These are phyloP conservation scores for Horisme vitalbata DNA, from an alignment of 2,888 invertebrate species.

Conservation along the genomic window DNA sequence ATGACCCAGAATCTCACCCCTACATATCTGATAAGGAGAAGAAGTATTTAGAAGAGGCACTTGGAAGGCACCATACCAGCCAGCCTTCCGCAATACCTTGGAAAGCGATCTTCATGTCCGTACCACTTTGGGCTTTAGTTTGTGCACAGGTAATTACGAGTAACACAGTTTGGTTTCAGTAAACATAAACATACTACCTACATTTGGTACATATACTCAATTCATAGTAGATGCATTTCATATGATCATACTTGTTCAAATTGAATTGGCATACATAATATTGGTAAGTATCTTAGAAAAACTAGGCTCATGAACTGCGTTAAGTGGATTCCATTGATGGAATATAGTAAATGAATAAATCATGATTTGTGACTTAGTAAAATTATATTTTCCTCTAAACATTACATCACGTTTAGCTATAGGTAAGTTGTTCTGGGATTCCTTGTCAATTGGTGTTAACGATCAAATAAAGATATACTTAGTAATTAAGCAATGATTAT, in stretches of 20 bases:
- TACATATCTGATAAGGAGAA: conserved; percentile 88
- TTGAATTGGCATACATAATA: conserved; percentile 1
- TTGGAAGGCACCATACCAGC: conserved; percentile 81
- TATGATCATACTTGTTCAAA: too few species aligned
- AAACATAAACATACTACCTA: too few species aligned
- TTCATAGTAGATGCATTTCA: too few species aligned
- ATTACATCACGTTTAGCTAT: conserved; percentile 5
- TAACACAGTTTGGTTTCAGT: too few species aligned
- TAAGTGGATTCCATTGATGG: conserved; percentile 20
- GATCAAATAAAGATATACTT: conserved; percentile 4
- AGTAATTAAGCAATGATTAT: too few species aligned
- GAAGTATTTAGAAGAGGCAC: conserved; percentile 85
- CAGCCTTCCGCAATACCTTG: conserved; percentile 86
- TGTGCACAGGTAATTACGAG: conserved; percentile 84
- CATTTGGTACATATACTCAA: neutral
- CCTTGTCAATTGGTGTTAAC: conserved; percentile 7
- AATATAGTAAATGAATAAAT: conserved; percentile 27
- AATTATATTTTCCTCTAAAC: conserved; percentile 15
- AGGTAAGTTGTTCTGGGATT: conserved; percentile 7
- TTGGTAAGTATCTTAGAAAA: conserved; percentile 19
- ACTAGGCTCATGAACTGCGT: conserved; percentile 2
- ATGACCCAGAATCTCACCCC: conserved; percentile 88
- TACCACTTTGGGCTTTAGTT: conserved; percentile 89
- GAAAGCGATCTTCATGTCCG: conserved; percentile 86
- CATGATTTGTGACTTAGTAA: conserved; percentile 23